phyloP scores from a whole-genome alignment of 2,113 vertebrate species.

The Erinaceus europaeus region DNA sequence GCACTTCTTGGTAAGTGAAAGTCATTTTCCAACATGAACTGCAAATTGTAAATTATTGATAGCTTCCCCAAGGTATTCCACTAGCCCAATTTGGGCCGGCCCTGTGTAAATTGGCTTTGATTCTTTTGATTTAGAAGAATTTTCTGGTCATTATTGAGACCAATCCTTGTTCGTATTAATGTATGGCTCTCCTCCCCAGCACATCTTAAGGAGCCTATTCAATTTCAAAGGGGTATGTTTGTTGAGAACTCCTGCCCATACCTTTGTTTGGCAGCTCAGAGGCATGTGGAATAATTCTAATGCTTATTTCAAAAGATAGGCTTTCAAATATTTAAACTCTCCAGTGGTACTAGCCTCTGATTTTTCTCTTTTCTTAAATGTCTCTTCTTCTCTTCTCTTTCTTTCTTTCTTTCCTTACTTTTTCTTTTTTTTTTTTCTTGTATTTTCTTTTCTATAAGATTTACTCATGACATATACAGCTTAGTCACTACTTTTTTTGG shows the following conservation, averaged over 20 bases:
- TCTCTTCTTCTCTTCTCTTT: neutral
- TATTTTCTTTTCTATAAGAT: neutral
- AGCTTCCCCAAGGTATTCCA: neutral
- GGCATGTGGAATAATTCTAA: conserved; percentile 31
- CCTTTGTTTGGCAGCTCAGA: neutral
- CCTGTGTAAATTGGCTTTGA: conserved; percentile 51
- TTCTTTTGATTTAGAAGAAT: conserved; percentile 34
- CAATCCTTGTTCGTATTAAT: neutral
- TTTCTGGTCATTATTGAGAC: neutral
- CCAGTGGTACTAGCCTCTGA: neutral
- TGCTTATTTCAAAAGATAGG: neutral
- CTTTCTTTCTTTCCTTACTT: no score
- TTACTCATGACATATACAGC: neutral
- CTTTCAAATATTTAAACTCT: conserved; percentile 36
- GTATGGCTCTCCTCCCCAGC: neutral
- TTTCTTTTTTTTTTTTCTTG: no score
- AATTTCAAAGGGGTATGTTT: neutral
- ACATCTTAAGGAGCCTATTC: neutral
- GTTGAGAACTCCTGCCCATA: neutral
- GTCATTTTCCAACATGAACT: conserved; percentile 42
- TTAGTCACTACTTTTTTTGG: neutral
- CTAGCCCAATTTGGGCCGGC: conserved; percentile 24
- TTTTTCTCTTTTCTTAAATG: neutral
- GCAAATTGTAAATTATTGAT: conserved; percentile 59
- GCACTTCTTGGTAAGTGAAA: conserved; percentile 47